Conservation (phyloP, 2,888 invertebrate species). For the Oscheius sp. region DNA sequence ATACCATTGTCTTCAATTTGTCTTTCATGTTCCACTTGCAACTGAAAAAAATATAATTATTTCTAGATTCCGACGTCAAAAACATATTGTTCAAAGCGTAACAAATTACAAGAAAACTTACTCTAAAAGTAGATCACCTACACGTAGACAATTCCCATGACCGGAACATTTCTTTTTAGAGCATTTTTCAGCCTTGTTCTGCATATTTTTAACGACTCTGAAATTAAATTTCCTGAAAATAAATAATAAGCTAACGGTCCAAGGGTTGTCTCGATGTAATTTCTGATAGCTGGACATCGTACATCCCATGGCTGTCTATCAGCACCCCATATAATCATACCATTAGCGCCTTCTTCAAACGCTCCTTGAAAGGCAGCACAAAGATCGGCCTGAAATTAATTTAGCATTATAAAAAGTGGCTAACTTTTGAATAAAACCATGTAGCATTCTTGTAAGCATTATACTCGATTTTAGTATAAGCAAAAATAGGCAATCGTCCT, state of each 20-base stretch:
- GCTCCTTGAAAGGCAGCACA: constrained; percentile 4
- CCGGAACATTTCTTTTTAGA: neutral
- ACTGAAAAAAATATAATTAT: neutral
- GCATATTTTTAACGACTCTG: constrained; percentile 2
- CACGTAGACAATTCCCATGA: constrained; percentile 4
- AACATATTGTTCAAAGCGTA: neutral
- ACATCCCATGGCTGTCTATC: constrained; percentile 2
- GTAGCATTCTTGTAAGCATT: constrained; percentile 44
- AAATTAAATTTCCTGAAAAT: neutral
- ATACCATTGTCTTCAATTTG: neutral
- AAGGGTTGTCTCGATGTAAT: neutral
- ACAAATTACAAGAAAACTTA: neutral
- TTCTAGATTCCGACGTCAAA: too few species aligned
- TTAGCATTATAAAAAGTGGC: neutral
- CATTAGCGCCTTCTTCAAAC: constrained; percentile 8
- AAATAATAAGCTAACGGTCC: neutral
- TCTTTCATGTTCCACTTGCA: constrained; percentile 22
- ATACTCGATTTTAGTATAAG: constrained; percentile 61
- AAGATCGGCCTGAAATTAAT: constrained; percentile 10
- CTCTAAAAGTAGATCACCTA: neutral
- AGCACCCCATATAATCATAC: constrained; percentile 10
- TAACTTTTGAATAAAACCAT: constrained; percentile 41
- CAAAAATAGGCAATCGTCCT: constrained; percentile 11
- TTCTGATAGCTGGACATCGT: neutral
- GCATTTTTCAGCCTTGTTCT: constrained; percentile 14